Evolutionary conservation across 2,113 vertebrate species (phyloP).

Genomic region (Oophaga pumilio): DNA sequence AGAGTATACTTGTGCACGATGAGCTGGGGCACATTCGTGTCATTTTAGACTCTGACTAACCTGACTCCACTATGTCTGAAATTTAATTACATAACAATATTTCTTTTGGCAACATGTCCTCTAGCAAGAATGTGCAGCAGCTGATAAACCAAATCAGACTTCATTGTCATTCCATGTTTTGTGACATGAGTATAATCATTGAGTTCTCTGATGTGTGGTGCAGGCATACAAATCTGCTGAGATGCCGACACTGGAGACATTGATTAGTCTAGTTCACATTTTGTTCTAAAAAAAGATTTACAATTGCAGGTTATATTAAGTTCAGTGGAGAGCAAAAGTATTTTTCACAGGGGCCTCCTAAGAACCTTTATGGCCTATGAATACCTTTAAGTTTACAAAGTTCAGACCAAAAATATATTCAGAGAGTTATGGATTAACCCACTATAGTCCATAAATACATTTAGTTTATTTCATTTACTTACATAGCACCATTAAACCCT

Average conservation of each 20-base stretch:
- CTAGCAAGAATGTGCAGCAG: slow-evolving; percentile 30
- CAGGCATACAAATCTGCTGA: slow-evolving; percentile 4
- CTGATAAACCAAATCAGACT: slow-evolving; percentile 27
- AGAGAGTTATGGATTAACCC: not conserved
- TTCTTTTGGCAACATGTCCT: slow-evolving; percentile 25
- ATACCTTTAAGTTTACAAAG: not conserved
- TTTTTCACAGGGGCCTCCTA: not conserved
- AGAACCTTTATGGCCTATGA: not conserved
- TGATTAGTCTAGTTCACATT: not conserved
- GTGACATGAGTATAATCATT: not conserved
- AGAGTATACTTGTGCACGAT: not conserved
- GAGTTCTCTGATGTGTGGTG: slow-evolving; percentile 9
- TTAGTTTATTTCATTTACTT: too few species aligned
- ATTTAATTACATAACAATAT: slow-evolving; percentile 30
- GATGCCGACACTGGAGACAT: slow-evolving; percentile 1
- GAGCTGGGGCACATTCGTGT: slow-evolving; percentile 1
- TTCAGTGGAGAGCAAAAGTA: not conserved
- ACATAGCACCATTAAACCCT: too few species aligned
- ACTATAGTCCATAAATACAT: too few species aligned
- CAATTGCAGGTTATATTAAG: not conserved
- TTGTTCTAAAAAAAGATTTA: not conserved
- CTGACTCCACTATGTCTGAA: slow-evolving; percentile 32
- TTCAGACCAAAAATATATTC: not conserved
- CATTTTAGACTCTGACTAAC: slow-evolving; percentile 5
- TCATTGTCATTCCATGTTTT: slow-evolving; percentile 9